A percentile compares a stretch with the other conserved stretches of the same genome.
Evolutionary conservation across 2,797 vertebrate genomes (phyloP).

Genomic region (Diplodus puntazzo): DNA sequence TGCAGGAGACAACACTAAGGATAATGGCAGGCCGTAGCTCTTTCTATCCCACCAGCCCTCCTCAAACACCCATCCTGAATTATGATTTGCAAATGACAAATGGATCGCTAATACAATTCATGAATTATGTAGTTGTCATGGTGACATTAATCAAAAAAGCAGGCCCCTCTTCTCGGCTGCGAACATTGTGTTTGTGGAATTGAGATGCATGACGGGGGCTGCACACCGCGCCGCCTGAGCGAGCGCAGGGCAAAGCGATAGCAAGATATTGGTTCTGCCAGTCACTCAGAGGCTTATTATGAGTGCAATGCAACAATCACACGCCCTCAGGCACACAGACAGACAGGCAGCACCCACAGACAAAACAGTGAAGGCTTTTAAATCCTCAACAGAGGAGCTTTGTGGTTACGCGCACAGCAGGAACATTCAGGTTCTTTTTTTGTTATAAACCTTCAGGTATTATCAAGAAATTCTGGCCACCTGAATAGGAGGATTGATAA

Average conservation of each 20-base stretch:
- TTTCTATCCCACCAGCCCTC: conserved; percentile 38
- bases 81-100: conserved; percentile 86
- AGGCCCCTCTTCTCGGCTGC: conserved; percentile 65
- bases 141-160: conserved; percentile 87
- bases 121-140: conserved; percentile 89
- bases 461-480: conserved; percentile 19
- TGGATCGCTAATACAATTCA: conserved; percentile 87
- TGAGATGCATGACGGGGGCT: conserved; percentile 81
- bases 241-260: conserved; percentile 71
- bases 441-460: conserved; percentile 2
- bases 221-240: conserved; percentile 65
- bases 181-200: conserved; percentile 85
- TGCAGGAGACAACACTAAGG: conserved; percentile 46
- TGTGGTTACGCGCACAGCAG: conserved; percentile 8
- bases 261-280: conserved; percentile 82
- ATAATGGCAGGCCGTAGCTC: conserved; percentile 53
- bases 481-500: conserved; percentile 12
- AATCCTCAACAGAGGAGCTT: conserved; percentile 36
- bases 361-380: conserved; percentile 60
- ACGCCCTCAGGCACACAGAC: conserved; percentile 71
- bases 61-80: conserved; percentile 77
- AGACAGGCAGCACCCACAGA: conserved; percentile 54
- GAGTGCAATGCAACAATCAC: conserved; percentile 76
- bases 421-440: conserved; percentile 12
- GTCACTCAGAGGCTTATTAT: conserved; percentile 81